Conservation (phyloP, 2,888 invertebrate genomes). For the Dexiosoma caninum region DNA sequence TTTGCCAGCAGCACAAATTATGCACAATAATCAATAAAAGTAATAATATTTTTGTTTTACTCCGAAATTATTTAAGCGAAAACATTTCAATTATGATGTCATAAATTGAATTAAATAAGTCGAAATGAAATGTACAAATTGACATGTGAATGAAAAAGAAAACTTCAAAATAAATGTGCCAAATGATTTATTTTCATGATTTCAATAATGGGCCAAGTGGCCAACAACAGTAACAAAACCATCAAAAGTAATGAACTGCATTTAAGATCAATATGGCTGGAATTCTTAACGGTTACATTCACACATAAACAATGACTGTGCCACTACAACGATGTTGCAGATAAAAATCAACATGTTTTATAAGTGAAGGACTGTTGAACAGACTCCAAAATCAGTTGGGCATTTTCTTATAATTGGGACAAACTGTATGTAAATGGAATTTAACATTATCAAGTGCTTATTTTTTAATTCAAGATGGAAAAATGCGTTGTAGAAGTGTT, state of each 20-base stretch:
- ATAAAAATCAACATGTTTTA: constrained; percentile 19
- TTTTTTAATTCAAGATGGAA: no score
- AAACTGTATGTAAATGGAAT: not conserved
- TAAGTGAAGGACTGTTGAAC: not conserved
- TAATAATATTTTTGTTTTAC: not conserved
- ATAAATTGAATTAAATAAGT: constrained; percentile 55
- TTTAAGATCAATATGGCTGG: constrained; percentile 38
- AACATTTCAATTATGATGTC: constrained; percentile 47
- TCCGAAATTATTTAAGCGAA: constrained; percentile 29
- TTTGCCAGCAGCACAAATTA: not conserved
- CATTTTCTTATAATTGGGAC: not conserved
- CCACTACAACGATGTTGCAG: not conserved
- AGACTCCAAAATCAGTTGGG: not conserved
- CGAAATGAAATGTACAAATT: not conserved
- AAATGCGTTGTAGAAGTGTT: not conserved
- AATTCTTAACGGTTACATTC: constrained; percentile 40
- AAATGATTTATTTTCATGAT: constrained; percentile 28
- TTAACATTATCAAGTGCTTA: constrained; percentile 14
- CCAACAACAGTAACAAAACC: not conserved
- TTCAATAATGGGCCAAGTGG: constrained; percentile 1
- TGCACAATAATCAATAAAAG: constrained; percentile 7
- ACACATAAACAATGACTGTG: constrained; percentile 25
- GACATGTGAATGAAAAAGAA: constrained; percentile 15
- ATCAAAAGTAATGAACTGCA: not conserved
- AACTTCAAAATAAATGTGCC: constrained; percentile 30